phyloP scores from a whole-genome alignment of 1,140 invertebrate species.

The Drosophila paulistorum region DNA sequence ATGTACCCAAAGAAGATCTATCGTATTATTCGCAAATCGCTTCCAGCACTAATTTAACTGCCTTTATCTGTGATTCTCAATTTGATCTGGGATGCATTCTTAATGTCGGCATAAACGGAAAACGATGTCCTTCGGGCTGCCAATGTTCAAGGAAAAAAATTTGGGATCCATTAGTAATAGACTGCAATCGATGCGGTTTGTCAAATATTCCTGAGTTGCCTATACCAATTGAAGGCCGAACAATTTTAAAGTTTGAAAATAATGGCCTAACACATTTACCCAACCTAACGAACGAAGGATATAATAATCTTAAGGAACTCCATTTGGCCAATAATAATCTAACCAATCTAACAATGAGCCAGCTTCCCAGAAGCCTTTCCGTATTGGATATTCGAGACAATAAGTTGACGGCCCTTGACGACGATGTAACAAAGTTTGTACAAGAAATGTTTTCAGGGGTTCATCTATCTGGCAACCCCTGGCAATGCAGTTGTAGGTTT shows the following conservation, averaged over 20 bases:
- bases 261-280: background rate
- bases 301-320: background rate
- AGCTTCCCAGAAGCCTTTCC: background rate
- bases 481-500: slow-evolving; percentile 1
- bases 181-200: background rate
- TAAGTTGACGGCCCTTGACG: too few species aligned
- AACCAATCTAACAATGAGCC: background rate
- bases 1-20: too few species aligned
- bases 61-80: background rate
- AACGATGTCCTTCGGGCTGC: background rate
- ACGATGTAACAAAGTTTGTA: background rate
- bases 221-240: background rate
- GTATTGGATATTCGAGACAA: too few species aligned
- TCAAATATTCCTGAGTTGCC: background rate
- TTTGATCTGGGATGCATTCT: too few species aligned
- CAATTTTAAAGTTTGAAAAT: background rate
- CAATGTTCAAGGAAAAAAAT: background rate
- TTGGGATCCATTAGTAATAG: background rate
- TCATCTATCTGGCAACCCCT: background rate
- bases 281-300: background rate
- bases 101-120: background rate
- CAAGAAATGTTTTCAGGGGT: background rate
- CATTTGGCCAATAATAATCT: background rate
- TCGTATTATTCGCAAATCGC: too few species aligned
- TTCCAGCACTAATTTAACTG: background rate